Evolutionary conservation across 2,797 vertebrate genomes (phyloP).

Genomic region (Aselliscus stoliczkanus): DNA sequence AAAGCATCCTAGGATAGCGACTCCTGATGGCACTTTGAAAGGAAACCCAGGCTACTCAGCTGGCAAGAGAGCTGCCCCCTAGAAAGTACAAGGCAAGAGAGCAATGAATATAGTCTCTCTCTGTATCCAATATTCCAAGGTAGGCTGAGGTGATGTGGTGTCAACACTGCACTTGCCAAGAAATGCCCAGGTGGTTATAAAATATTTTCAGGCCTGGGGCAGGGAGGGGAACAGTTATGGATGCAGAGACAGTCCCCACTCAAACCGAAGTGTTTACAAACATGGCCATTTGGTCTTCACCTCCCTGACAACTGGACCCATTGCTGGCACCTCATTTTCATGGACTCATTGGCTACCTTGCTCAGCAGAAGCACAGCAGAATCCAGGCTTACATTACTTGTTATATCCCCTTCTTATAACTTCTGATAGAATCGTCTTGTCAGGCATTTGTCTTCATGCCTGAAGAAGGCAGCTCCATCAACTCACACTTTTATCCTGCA

Average conservation of each 20-base stretch:
- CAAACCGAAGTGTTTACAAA: background rate
- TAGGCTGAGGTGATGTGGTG: too few relatives aligned
- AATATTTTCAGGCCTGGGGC: background rate
- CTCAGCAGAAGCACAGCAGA: background rate
- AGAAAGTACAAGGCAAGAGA: background rate
- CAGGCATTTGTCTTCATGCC: background rate
- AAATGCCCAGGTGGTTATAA: background rate
- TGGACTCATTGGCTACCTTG: background rate
- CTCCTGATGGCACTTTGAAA: background rate
- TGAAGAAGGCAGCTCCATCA: background rate
- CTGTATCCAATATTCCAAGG: background rate
- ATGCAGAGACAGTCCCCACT: background rate
- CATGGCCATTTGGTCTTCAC: background rate
- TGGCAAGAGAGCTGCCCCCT: background rate
- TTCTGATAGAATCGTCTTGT: background rate
- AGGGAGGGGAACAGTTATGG: background rate
- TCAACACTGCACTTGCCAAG: background rate
- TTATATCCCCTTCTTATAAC: background rate
- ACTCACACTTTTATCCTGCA: background rate
- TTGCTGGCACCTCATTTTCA: background rate
- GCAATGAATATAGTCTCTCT: fast-evolving
- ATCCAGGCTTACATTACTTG: background rate
- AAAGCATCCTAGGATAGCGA: background rate
- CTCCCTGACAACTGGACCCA: background rate
- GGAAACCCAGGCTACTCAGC: background rate